Conservation (phyloP, 2,888 invertebrate genomes). For the Pristionchus arcanus region DNA sequence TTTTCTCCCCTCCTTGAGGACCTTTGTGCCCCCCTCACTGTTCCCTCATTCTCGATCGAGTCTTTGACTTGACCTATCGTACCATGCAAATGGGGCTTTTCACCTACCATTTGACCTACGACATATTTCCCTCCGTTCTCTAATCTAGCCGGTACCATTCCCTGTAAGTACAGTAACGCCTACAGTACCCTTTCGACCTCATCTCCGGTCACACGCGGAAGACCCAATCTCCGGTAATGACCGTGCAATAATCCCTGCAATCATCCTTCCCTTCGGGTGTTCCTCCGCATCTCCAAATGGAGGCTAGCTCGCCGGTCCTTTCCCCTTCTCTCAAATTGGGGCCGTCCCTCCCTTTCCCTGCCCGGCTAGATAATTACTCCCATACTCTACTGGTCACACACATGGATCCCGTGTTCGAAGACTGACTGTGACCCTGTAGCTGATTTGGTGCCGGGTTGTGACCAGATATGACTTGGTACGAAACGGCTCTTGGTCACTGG, state of each 20-base stretch:
- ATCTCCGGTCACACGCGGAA: background rate
- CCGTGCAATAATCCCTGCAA: background rate
- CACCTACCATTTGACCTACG: too few relatives aligned
- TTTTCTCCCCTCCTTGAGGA: background rate
- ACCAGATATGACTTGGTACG: background rate
- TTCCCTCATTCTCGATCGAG: background rate
- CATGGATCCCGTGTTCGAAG: background rate
- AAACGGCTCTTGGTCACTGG: background rate
- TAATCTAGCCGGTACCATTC: too few relatives aligned
- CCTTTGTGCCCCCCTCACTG: background rate
- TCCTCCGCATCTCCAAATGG: background rate
- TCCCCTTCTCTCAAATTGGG: background rate
- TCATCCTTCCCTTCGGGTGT: background rate
- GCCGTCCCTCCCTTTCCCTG: background rate
- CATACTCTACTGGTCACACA: background rate
- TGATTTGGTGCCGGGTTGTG: background rate
- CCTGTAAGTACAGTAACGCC: too few relatives aligned
- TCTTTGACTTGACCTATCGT: background rate
- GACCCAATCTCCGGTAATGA: conserved; percentile 8
- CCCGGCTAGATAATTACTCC: conserved; percentile 27
- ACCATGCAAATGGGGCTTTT: too few relatives aligned
- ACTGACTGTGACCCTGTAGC: background rate
- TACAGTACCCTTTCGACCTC: too few relatives aligned
- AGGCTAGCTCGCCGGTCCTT: background rate
- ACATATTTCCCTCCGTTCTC: too few relatives aligned